These are phyloP conservation scores for Natator depressus DNA, from an alignment of 2,113 vertebrate genomes.

Conservation along the genomic window DNA sequence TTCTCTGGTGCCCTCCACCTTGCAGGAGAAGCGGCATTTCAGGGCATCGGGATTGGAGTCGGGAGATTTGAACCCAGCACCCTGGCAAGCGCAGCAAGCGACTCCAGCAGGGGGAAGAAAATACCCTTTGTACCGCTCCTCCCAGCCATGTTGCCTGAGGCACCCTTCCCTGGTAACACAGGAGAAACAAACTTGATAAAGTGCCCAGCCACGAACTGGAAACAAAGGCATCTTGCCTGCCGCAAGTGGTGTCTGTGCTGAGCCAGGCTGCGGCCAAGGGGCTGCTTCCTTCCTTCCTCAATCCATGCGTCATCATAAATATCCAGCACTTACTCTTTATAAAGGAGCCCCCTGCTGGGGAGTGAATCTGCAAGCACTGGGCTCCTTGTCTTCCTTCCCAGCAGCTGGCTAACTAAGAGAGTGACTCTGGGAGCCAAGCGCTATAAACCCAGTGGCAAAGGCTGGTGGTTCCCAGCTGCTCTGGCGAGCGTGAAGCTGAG, in stretches of 20 bases:
- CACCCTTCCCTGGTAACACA: not conserved
- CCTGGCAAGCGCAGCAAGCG: not conserved
- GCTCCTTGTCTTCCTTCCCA: not conserved
- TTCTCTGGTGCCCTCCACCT: not conserved
- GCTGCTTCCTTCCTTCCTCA: not conserved
- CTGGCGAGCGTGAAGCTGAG: not conserved
- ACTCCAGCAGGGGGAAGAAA: not conserved
- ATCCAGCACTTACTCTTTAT: not conserved
- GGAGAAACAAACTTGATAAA: not conserved
- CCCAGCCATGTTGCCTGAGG: not conserved
- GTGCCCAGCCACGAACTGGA: too few species aligned
- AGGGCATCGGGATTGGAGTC: not conserved
- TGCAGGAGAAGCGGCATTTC: not conserved
- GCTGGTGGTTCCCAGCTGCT: not conserved
- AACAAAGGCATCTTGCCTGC: too few species aligned
- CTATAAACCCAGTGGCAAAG: not conserved
- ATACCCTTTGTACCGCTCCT: not conserved
- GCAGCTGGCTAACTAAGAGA: not conserved
- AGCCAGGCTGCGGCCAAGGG: not conserved
- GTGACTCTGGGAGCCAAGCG: not conserved
- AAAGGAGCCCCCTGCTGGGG: not conserved
- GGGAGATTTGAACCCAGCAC: not conserved
- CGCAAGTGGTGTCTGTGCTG: not conserved
- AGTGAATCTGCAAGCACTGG: not conserved
- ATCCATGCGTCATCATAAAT: not conserved